A percentile compares a stretch with the other conserved stretches of the same genome.
Conservation (phyloP, 2,113 vertebrate genomes). For the Protomyctophum bolini region DNA sequence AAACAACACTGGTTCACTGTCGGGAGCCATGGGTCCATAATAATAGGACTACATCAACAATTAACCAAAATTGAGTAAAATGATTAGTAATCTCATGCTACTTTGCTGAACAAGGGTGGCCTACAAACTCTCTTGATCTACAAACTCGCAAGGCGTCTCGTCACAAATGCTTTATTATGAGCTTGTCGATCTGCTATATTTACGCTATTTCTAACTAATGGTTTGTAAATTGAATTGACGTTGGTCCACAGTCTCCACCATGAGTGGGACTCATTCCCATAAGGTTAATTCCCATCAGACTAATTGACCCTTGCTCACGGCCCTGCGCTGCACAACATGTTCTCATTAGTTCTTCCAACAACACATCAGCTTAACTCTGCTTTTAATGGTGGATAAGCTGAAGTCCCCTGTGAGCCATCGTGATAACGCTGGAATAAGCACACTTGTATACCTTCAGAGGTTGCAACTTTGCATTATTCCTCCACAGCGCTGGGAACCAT, state of each 20-base stretch:
- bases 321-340: constrained; percentile 5
- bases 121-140: no score
- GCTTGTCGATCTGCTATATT: background rate
- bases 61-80: no score
- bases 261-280: background rate
- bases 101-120: no score
- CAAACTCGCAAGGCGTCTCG: no score
- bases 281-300: background rate
- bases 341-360: constrained; percentile 28
- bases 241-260: background rate
- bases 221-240: background rate
- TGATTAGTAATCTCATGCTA: no score
- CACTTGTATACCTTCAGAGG: constrained; percentile 8
- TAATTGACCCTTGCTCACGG: constrained; percentile 9
- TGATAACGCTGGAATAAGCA: constrained; percentile 31
- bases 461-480: constrained; percentile 30
- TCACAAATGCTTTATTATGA: background rate
- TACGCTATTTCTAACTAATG: background rate
- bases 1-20: no score
- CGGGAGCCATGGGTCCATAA: no score
- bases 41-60: no score
- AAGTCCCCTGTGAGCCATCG: constrained; percentile 18
- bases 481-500: constrained; percentile 25
- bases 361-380: constrained; percentile 20
- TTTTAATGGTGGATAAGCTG: constrained; percentile 8